Evolutionary conservation across 2,888 invertebrate species (phyloP).

Genomic region (Ormyrus labotus): DNA sequence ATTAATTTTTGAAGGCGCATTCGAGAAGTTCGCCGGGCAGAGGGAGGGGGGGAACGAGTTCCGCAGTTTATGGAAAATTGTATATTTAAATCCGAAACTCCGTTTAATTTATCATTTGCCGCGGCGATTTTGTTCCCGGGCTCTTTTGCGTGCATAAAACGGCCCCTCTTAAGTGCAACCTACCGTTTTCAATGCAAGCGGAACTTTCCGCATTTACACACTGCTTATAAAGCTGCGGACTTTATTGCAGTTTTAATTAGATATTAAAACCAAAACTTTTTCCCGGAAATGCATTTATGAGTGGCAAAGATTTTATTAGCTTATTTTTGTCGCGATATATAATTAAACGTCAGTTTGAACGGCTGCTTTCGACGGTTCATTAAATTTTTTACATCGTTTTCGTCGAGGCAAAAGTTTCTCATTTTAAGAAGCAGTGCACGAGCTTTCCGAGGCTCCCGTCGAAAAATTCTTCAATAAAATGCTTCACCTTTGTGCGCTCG

Average conservation of each 20-base stretch:
- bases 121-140: neutral
- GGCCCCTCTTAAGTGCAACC: too few relatives aligned
- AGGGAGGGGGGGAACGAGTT: neutral
- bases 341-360: neutral
- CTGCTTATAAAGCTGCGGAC: too few relatives aligned
- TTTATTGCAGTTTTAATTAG: too few relatives aligned
- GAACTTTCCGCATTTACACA: too few relatives aligned
- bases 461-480: constrained; percentile 22
- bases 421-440: constrained; percentile 3
- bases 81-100: neutral
- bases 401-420: neutral
- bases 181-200: too few relatives aligned
- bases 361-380: neutral
- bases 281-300: too few relatives aligned
- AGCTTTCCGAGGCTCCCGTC: constrained; percentile 17
- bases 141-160: neutral
- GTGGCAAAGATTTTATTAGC: too few relatives aligned
- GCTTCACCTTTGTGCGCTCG: constrained; percentile 9
- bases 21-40: too few relatives aligned
- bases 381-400: neutral
- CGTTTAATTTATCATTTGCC: neutral
- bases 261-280: too few relatives aligned
- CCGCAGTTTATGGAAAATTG: too few relatives aligned
- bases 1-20: constrained; percentile 25
- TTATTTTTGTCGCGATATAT: too few relatives aligned